Evolutionary conservation across 1,140 invertebrate species (phyloP), one percentile per base, ranked within the genome.

Genomic region (Carposina sasakii): DNA sequence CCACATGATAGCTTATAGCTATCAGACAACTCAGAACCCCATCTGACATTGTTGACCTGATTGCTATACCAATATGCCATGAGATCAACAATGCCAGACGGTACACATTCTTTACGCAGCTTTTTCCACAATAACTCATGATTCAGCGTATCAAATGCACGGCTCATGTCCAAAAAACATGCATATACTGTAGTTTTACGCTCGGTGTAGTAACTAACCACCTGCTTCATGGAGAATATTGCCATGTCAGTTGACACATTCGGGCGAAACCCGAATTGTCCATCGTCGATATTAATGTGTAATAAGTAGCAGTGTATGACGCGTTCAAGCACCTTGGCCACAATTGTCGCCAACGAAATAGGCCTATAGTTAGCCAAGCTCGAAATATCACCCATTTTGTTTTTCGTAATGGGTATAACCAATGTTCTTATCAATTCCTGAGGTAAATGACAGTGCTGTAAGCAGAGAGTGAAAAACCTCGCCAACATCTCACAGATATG

Each of bases 331-430:
- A 39, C 36, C 20, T 39, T 39, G 17, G 36, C 17, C 6, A 39
- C 19, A 8, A 21, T 20, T 5, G 36, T 39, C 8, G 36, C 36
- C 9, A 39, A 13, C 2, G 36, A 39, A 13, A 39, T 39, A 3
- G 36, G 47, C 20, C 47, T 40, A 13, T 49, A 31, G 23, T 49
- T 47, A 8, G 21, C 12, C 1, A 9, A 13, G 19, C 22, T 31
- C 16, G 30, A 23, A 1, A 31, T 10, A 23, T 45, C 43, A 19
- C 43, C 30, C 5, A 31, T 45, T 8, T 20, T 30, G 13, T 45
- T 45, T 16, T 45, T 45, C 5, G 34, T 23, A 8, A 45, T 22
- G 1, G 43, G 43, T 19, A 45, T 31, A 3, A 45, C 43, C 0
- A 23, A 8, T 13, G 43, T 45, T n/a, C 12, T 10, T 13, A 45